Base-by-base conservation (phyloP, 2,888 invertebrate genomes). In the Melipona bicolor region DNA sequence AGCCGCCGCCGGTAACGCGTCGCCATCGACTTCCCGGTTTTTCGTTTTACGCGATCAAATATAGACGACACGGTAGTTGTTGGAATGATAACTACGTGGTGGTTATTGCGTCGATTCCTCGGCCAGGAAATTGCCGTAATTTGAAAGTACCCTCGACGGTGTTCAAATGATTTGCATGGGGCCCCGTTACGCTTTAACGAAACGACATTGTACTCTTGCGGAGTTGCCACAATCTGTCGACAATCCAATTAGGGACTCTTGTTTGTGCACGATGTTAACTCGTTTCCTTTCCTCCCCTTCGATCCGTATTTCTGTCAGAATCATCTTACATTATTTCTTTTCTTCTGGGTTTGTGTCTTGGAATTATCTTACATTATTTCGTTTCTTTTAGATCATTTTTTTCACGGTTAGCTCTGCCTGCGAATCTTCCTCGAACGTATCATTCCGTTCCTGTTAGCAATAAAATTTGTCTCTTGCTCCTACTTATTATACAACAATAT, bases 121-220 rank as follows among this genome's bases (percentile, higher is more conserved):
- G 50, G 36, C 15, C 50, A 69, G 82, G 59, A 82, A 81, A 81
- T 81, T 70, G 69, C 17, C 43, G 50, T 59, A 59, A 81, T 81
- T 82, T 43, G 49, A 54, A 64, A 11, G 36, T 19, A 52, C 59
- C 61, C 36, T 49, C 24, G n/a, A 61, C 9, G 9, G 1, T 2
- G 50, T 64, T 32, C 15, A 52, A 43, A 52, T 64, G 77, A 69
- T 83, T 81, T 77, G 52, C 50, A 64, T 32, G 52, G 49, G 32
- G 64, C n/a, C 36, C 32, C 50, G 67, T 71, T 69, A 52, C 56
- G 59, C 17, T 62, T 68, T 72, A 69, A 80, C 71, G 24, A 49
- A 61, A 81, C 17, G 74, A 69, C 69, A 81, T 49, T 69, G 50
- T 81, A 56, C 17, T 17, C 17, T 32, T 0, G n/a, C 32, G 32